Base-by-base conservation (phyloP, 2,888 invertebrate species). In the Sycophila texana region DNA sequence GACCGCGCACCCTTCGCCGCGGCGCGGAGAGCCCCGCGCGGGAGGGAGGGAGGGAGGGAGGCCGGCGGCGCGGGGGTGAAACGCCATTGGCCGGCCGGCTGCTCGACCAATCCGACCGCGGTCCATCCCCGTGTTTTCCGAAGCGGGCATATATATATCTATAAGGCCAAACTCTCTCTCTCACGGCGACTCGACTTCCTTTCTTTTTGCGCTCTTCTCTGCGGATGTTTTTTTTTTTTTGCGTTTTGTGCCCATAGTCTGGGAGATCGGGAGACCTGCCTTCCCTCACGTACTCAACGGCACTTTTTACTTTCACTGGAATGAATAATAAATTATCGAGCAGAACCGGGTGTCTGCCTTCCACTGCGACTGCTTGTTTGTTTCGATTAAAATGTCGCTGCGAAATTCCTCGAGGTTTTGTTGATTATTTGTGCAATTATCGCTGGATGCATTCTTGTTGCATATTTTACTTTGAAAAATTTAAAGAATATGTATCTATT, bases 41-140 rank as follows among this genome's bases (percentile, higher is more conserved):
- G 39, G 66, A 66, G 58, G 22, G 53, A 39, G 20, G 3, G 26
- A 22, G 16, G 47, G 49, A 47, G 67, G 58, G 83, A 55, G 66
- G 18, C 22, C 20, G 18, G 10, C n/a, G n/a, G 65, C 85, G 87
- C 88, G 89, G 89, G 89, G 89, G 88, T 89, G 89, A 89, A 89
- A 85, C 89, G 89, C 90, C 90, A 90, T 90, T 90, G 90, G 90
- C 90, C 90, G 88, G 89, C 86, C 61, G 74, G 77, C 78, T 77
- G 70, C 82, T 83, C 83, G 83, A 83, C 86, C 82, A 84, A 83
- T 83, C 85, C 74, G 68, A 82, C 86, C 85, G 79, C 78, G 83
- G 84, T 84, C 85, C 86, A 85, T 83, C 84, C 87, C 85, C 79
- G 58, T 47, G 16, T 61, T 26, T 18, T 13, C 22, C 63, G 10